These are phyloP conservation scores for Chrysolina haemoptera DNA, from an alignment of 2,888 invertebrate genomes.

Conservation along the genomic window DNA sequence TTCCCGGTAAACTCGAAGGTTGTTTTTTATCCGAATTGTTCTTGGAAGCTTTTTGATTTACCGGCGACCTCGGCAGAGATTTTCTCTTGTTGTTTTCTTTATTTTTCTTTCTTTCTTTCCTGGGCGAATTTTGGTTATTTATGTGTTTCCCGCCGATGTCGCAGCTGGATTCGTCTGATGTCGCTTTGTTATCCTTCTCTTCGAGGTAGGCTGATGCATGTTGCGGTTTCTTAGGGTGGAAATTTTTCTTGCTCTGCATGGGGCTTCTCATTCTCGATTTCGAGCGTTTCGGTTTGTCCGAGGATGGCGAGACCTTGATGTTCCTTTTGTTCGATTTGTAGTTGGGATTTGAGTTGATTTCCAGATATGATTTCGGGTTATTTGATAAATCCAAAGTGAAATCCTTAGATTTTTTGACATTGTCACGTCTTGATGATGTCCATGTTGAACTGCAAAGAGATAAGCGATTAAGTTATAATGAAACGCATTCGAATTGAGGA, in stretches of 20 bases:
- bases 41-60: slow-evolving; percentile 66
- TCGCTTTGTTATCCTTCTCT: slow-evolving; percentile 57
- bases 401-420: slow-evolving; percentile 76
- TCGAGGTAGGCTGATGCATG: slow-evolving; percentile 42
- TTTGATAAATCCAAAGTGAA: slow-evolving; percentile 82
- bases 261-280: slow-evolving; percentile 67
- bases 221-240: slow-evolving; percentile 52
- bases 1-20: slow-evolving; percentile 67
- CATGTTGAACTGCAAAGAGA: slow-evolving; percentile 66
- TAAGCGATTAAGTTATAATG: background rate
- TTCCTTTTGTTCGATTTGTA: slow-evolving; percentile 52
- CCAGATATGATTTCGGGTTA: slow-evolving; percentile 47
- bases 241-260: slow-evolving; percentile 64
- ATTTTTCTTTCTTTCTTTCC: slow-evolving; percentile 75
- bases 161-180: slow-evolving; percentile 71
- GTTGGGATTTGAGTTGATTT: slow-evolving; percentile 48
- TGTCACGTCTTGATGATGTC: slow-evolving; percentile 67
- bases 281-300: slow-evolving; percentile 65
- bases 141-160: slow-evolving; percentile 54
- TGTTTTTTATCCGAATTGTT: slow-evolving; percentile 64
- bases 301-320: slow-evolving; percentile 56
- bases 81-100: slow-evolving; percentile 80
- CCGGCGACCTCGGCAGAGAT: slow-evolving; percentile 74
- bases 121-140: slow-evolving; percentile 69
- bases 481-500: no score